Base-by-base conservation (phyloP, 2,797 vertebrate genomes). In the Enteromius radiatus region DNA sequence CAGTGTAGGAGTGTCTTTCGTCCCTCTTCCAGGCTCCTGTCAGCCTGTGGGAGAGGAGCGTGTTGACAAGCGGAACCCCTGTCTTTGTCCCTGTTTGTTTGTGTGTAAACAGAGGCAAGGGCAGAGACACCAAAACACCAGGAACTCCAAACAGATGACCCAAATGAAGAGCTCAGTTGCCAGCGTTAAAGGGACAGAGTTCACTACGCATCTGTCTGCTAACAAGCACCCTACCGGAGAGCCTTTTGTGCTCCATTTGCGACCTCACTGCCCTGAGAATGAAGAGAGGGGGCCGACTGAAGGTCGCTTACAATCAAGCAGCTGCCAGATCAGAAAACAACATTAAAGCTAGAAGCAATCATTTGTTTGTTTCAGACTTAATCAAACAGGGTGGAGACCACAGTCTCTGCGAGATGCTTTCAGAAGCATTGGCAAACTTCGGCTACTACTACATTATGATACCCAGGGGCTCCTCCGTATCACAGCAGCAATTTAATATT, bases 21-120 rank as follows among this genome's bases (percentile, higher is more conserved):
- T 80, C 43, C 33, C 33, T 33, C 75, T 69, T 41, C 21, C n/a
- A 43, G 68, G 70, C 67, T 82, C 33, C 45, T 71, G 71, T 79
- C 61, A 82, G 45, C 36, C 14, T 73, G 86, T 80, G 75, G 49
- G 47, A 68, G 61, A 74, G 23, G 4, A 54, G 36, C 3, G 45
- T 69, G 86, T 78, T 78, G 81, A 81, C 47, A 47, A 80, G 41
- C 65, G 15, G 33, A 65, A 70, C 84, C 74, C 67, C 45, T 43
- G 65, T 77, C 77, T 85, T 82, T 85, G 86, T 83, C 77, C 41
- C 36, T 69, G 59, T 81, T 80, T 77, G 80, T 85, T 85, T 85
- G 78, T 69, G 61, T 78, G 74, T 83, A 85, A 87, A 85, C 84
- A 83, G 26, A 17, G 3, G 41, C 47, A 75, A 75, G 56, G 77